A percentile compares a stretch with the other conserved stretches of the same genome.
Evolutionary conservation across 2,797 vertebrate genomes (phyloP).

Genomic region (Eurystomus glaucurus): DNA sequence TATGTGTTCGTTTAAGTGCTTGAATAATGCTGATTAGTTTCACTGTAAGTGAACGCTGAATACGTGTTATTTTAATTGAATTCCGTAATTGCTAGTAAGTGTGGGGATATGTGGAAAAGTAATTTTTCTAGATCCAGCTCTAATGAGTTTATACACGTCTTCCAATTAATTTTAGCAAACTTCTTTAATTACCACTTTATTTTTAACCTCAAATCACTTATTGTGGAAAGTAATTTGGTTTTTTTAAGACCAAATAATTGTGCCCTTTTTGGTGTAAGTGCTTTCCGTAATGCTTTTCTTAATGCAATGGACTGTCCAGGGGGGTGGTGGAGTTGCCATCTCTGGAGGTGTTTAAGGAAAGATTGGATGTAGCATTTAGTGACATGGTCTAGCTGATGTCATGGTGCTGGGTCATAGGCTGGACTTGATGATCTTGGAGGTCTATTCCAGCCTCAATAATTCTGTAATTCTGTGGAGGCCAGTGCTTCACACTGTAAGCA

Average conservation of each 20-base stretch:
- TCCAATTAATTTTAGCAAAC: conserved; percentile 24
- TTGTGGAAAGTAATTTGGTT: neutral
- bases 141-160: neutral
- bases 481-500: neutral
- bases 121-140: neutral
- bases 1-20: neutral
- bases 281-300: neutral
- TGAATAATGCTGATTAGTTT: neutral
- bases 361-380: too few species aligned
- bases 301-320: neutral
- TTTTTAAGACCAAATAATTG: neutral
- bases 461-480: too few species aligned
- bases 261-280: neutral
- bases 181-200: neutral
- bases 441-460: too few species aligned
- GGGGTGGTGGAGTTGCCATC: too few species aligned
- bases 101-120: neutral
- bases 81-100: neutral
- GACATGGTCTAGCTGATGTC: too few species aligned
- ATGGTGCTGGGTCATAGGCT: too few species aligned
- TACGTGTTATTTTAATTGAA: conserved; percentile 48
- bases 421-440: too few species aligned
- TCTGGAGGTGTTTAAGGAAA: too few species aligned
- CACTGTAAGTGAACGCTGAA: neutral
- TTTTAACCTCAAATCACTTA: neutral